Base-by-base conservation (phyloP, 2,113 vertebrate genomes). In the Pantherophis guttatus region DNA sequence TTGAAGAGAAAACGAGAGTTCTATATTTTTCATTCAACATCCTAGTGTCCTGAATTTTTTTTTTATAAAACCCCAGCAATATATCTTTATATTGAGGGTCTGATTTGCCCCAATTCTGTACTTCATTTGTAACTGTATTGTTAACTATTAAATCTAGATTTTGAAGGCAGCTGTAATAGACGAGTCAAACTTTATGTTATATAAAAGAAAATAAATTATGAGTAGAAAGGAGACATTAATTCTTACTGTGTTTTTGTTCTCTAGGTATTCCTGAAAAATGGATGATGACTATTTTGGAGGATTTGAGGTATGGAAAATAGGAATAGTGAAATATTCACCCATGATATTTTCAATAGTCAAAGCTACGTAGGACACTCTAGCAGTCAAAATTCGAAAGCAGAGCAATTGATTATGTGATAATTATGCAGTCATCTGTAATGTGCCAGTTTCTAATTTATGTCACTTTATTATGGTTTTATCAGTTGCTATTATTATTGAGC, bases 241-340 rank as follows among this genome's bases (percentile, higher is more conserved):
- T n/a, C 39, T 94, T 95, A 90, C 93, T 39, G 93, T 97, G 57
- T 96, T n/a, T 75, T 50, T 96, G 0, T 96, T 90, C 97, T 98
- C 57, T 94, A 98, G 97, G 97, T 95, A 62, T 93, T 29, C 10
- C 87, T 95, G 94, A 95, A 97, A 95, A 94, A 98, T 98, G 98
- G 98, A 98, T 86, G 98, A 98, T 12, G 98, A 98, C 57, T 98
- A 98, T 92, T 98, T 98, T 93, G 98, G 98, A 94, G 98, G 98
- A 93, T 98, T 98, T 97, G 98, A 98, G 98, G 98, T 98, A 98
- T 57, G 97, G 12, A 54, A 57, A 57, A 39, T 92, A 50, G 91
- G 89, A 1, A 81, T 95, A 24, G n/a, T 3, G 3, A 23, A 58
- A 26, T 58, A 54, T 48, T 59, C 3, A 54, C 57, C 2, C 86